Evolutionary conservation across 2,888 invertebrate genomes (phyloP), one percentile per base, ranked within the genome.

Genomic region (Thecophora atra): DNA sequence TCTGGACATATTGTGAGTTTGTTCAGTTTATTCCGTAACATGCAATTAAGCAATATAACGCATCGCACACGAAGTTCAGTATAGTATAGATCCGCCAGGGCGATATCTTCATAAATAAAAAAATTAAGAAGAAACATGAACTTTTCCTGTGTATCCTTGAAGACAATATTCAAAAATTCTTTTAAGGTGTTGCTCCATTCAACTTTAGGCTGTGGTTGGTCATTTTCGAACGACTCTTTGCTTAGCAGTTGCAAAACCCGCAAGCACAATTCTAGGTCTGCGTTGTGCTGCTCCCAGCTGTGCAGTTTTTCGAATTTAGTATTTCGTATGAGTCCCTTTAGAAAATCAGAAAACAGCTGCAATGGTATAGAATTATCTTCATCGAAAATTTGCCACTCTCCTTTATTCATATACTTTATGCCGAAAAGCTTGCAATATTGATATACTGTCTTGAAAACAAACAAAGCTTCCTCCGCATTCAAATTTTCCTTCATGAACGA

Each of bases 111-210:
- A 52, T 81, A 80, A 60, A 88, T 86, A 58, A 89, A 88, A 77
- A 91, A 88, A 79, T 91, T 90, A 0, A 89, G 87, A 0, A 91
- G 82, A 70, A 91, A 90, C 26, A 89, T 87, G 6, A 90, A 84
- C 79, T 89, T 90, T 2, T 88, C 85, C 70, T 84, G 85, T 0
- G 87, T 63, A 60, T 80, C 84, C 3, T 82, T 82, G 76, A 89
- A 89, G 56, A 88, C 85, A 70, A 85, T 85, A 37, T 87, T 82
- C 0, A 91, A 79, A 28, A 90, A 85, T 67, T 86, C 85, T 76
- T 88, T 87, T 3, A 86, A 74, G 0, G 79, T 75, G 3, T 75
- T 77, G 0, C 77, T 73, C 82, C 85, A 85, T 65, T 81, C 79
- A 0, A 26, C 44, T 15, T 80, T 80, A 6, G 78, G 78, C n/a